Conservation (phyloP, 2,888 invertebrate genomes). For the Trypoxylon attenuatum region DNA sequence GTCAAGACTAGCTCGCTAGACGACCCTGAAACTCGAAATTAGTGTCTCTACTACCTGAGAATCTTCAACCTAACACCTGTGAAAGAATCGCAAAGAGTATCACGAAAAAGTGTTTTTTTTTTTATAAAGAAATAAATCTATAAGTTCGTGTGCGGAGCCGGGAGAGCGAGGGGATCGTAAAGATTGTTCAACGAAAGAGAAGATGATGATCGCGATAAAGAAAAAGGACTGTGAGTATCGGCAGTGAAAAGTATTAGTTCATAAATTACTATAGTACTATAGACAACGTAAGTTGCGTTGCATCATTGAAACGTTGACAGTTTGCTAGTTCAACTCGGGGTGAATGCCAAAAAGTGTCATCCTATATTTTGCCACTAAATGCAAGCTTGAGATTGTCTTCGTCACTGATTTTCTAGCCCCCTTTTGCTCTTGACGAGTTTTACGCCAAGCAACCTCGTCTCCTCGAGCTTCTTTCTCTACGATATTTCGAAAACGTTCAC, state of each 20-base stretch:
- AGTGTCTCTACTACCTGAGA: not conserved
- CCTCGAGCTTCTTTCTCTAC: too few relatives aligned
- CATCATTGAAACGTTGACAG: not conserved
- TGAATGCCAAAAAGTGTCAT: slow-evolving; percentile 49
- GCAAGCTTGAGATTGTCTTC: too few relatives aligned
- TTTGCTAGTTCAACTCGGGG: slow-evolving; percentile 26
- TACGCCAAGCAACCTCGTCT: too few relatives aligned
- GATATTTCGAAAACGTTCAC: too few relatives aligned
- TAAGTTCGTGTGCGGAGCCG: not conserved
- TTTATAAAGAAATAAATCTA: too few relatives aligned
- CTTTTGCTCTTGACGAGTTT: too few relatives aligned
- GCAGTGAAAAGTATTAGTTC: not conserved
- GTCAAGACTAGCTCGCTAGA: not conserved
- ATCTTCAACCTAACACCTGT: not conserved
- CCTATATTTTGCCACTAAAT: too few relatives aligned
- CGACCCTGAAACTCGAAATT: not conserved
- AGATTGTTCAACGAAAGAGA: not conserved
- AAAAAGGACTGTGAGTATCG: not conserved
- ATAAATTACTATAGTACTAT: not conserved
- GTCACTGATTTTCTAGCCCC: too few relatives aligned
- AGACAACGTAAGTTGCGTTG: not conserved
- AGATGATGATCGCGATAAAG: not conserved
- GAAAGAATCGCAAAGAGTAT: not conserved
- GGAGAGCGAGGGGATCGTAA: not conserved
- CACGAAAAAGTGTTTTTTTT: not conserved